phyloP scores from a whole-genome alignment of 2,113 vertebrate species.

The Dipodomys spectabilis region DNA sequence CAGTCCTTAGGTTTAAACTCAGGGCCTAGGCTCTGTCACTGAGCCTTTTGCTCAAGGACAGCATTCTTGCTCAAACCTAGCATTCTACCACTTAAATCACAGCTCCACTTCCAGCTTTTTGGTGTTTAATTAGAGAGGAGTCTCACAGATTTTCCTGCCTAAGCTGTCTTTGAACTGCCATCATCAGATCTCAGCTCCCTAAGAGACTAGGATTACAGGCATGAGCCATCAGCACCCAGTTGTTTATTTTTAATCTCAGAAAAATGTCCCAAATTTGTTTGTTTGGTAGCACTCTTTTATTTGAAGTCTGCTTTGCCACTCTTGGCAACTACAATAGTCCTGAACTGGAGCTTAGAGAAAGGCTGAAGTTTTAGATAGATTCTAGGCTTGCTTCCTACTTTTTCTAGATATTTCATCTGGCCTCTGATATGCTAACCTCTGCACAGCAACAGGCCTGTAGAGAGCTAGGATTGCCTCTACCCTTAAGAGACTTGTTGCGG shows the following conservation, averaged over 20 bases:
- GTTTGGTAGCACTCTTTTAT: slow-evolving; percentile 54
- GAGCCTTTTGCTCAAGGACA: no score
- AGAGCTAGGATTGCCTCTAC: background rate
- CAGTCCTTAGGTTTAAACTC: no score
- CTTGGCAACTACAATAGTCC: slow-evolving; percentile 32
- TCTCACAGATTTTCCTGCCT: no score
- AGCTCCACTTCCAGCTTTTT: no score
- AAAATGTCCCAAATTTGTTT: slow-evolving; percentile 54
- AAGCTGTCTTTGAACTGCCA: no score
- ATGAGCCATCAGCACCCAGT: no score
- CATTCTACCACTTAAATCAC: no score
- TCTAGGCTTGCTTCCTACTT: background rate
- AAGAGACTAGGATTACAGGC: no score
- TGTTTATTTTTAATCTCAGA: background rate
- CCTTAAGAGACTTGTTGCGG: slow-evolving; percentile 12
- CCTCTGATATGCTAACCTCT: slow-evolving; percentile 41
- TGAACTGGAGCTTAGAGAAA: slow-evolving; percentile 25
- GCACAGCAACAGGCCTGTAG: background rate
- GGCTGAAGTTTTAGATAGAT: slow-evolving; percentile 26
- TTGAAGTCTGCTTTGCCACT: slow-evolving; percentile 40
- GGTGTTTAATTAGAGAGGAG: no score
- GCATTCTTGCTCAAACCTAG: no score
- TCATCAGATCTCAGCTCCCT: no score
- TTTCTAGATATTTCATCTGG: slow-evolving; percentile 24
- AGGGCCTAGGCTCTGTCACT: no score